Conservation (phyloP, 2,797 vertebrate genomes). For the Dallia pectoralis region DNA sequence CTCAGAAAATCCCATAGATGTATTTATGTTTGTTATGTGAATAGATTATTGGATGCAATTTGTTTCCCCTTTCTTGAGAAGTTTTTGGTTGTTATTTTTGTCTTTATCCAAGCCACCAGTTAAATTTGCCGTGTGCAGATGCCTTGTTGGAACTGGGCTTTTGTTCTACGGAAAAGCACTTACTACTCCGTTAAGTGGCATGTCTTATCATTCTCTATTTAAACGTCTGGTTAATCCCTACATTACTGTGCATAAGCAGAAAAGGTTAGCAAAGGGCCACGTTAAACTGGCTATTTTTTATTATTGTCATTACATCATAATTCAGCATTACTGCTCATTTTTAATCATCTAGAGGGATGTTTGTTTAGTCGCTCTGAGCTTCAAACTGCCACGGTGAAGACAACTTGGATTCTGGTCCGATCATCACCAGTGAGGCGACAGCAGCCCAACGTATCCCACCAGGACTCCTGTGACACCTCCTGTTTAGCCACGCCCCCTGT, state of each 20-base stretch:
- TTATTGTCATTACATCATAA: no score
- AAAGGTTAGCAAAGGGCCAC: neutral
- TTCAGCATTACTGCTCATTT: no score
- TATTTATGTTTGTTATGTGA: constrained; percentile 67
- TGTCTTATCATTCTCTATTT: constrained; percentile 21
- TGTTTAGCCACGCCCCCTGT: neutral
- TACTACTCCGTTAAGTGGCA: constrained; percentile 17
- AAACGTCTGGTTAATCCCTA: constrained; percentile 16
- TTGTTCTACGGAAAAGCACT: constrained; percentile 45
- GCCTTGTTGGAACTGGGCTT: constrained; percentile 7
- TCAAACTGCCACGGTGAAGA: neutral
- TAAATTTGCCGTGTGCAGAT: constrained; percentile 11
- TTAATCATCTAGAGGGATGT: no score
- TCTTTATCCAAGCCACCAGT: neutral
- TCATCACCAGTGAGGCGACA: neutral
- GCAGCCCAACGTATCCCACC: neutral
- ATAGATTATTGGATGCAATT: constrained; percentile 40
- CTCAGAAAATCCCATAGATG: constrained; percentile 58
- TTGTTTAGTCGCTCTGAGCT: no score
- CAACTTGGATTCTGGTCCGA: constrained; percentile 33
- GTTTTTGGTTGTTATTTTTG: neutral
- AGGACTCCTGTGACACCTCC: neutral
- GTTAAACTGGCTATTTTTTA: no score
- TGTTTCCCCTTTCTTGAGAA: constrained; percentile 4
- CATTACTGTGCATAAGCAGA: constrained; percentile 1